phyloP scores from a whole-genome alignment of 2,888 invertebrate species.

The Schrankia costaestrigalis region DNA sequence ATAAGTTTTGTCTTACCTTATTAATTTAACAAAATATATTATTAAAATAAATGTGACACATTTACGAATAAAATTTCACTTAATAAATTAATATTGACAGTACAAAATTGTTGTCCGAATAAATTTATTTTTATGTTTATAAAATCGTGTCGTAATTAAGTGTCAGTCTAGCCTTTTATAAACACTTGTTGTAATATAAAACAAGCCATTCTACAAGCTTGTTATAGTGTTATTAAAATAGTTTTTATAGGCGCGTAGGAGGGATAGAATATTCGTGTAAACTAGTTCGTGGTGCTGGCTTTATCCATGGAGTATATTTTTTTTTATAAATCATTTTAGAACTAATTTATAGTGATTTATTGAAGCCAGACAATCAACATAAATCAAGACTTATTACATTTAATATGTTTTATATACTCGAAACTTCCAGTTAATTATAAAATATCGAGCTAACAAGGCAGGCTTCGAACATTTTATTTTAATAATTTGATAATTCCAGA shows the following conservation, averaged over 20 bases:
- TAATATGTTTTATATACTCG: too few relatives aligned
- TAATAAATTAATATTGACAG: too few relatives aligned
- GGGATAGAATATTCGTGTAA: conserved; percentile 35
- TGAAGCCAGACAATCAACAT: conserved; percentile 7
- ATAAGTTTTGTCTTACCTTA: too few relatives aligned
- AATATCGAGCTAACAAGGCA: too few relatives aligned
- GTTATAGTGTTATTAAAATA: conserved; percentile 46
- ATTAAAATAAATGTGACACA: too few relatives aligned
- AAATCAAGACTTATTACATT: too few relatives aligned
- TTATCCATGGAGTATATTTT: conserved; percentile 24
- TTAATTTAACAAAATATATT: too few relatives aligned
- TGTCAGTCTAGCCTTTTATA: conserved; percentile 19
- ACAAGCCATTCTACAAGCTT: conserved; percentile 39
- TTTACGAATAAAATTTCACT: too few relatives aligned
- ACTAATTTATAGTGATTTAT: conserved; percentile 12
- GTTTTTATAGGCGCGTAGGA: conserved; percentile 45
- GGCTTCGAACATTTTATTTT: too few relatives aligned
- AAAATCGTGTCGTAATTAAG: conserved; percentile 15
- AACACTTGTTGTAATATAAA: conserved; percentile 34
- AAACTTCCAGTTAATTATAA: too few relatives aligned
- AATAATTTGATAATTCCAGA: too few relatives aligned
- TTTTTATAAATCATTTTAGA: conserved; percentile 17
- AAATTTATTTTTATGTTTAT: conserved; percentile 9
- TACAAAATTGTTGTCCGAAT: conserved; percentile 1
- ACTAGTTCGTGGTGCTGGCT: conserved; percentile 29